Base-by-base conservation (phyloP, 2,113 vertebrate genomes). In the Onychorhynchus coronatus region DNA sequence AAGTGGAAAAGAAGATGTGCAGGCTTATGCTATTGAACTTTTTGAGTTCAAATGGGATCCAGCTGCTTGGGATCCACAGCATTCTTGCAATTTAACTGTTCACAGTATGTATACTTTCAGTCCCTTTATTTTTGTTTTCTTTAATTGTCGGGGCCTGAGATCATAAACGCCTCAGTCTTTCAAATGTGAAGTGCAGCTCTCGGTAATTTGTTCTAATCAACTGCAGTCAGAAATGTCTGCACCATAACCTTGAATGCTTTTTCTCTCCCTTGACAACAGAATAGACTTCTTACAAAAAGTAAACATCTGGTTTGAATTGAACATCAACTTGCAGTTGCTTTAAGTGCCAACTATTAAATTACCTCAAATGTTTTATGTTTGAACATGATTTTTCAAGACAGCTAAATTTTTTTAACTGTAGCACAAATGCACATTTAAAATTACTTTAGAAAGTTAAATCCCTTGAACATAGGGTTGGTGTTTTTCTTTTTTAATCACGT, bases 271-370 rank as follows among this genome's bases (percentile, higher is more conserved):
- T 96, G 89, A 94, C 94, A 97, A 91, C 42, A 95, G 82, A 95
- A 97, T 82, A 93, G 65, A 71, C 23, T 85, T 80, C 61, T 92
- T 89, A 75, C n/a, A 76, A 88, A 93, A 96, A 91, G 88, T 58
- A 95, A 95, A 61, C 92, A 95, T 94, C 95, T 93, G 88, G 91
- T 87, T 89, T 96, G 92, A 96, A 93, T 96, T 96, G 77, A 82
- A 80, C 83, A 85, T 88, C 85, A 84, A 88, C 92, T 92, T 94
- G 88, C 46, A 77, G 92, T 70, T 77, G 77, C 66, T 93, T 75
- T 94, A 95, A 89, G 85, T 96, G 96, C 96, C 94, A 97, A 96
- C 91, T 96, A 93, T 96, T 94, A 95, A 95, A 91, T 95, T 97
- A 95, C 93, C 87, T 97, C 90, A 80, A 97, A 93, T 97, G 93